Evolutionary conservation across 2,797 vertebrate species (phyloP).

Genomic region (Hemibagrus guttatus): DNA sequence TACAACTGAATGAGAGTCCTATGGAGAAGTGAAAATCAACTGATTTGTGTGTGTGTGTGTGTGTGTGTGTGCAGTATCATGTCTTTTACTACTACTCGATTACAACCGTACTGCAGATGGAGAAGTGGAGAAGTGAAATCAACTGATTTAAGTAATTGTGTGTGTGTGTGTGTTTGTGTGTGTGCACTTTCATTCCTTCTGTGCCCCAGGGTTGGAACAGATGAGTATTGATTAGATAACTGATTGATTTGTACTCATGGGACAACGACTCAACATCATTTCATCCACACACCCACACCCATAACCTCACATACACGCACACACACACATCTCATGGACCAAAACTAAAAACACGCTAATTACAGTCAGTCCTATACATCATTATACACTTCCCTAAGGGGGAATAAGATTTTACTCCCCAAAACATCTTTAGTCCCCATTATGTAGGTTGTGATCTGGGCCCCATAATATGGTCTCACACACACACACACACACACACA

Average conservation of each 20-base stretch:
- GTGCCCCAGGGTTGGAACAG: constrained; percentile 65
- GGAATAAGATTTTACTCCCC: neutral
- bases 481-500: constrained; percentile 45
- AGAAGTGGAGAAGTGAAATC: constrained; percentile 28
- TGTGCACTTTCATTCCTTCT: constrained; percentile 48
- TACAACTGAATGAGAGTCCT: too few species aligned
- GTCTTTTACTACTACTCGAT: neutral
- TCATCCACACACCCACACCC: constrained; percentile 28
- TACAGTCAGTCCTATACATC: neutral
- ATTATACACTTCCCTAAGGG: neutral
- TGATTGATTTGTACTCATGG: constrained; percentile 70
- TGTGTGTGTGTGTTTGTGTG: constrained; percentile 20
- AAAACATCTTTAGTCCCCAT: neutral
- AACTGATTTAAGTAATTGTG: constrained; percentile 19
- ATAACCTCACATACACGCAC: constrained; percentile 48
- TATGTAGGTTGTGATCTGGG: neutral
- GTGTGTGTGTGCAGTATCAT: neutral
- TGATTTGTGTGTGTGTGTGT: neutral
- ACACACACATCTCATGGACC: constrained; percentile 27
- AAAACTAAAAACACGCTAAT: neutral
- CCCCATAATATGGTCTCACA: constrained; percentile 11
- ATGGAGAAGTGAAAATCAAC: too few species aligned
- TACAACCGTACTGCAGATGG: neutral
- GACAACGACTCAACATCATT: constrained; percentile 63
- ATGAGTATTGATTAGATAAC: constrained; percentile 77